A percentile compares a stretch with the other conserved stretches of the same genome.
Conservation (phyloP, 2,113 vertebrate species). For the Laticauda colubrina region DNA sequence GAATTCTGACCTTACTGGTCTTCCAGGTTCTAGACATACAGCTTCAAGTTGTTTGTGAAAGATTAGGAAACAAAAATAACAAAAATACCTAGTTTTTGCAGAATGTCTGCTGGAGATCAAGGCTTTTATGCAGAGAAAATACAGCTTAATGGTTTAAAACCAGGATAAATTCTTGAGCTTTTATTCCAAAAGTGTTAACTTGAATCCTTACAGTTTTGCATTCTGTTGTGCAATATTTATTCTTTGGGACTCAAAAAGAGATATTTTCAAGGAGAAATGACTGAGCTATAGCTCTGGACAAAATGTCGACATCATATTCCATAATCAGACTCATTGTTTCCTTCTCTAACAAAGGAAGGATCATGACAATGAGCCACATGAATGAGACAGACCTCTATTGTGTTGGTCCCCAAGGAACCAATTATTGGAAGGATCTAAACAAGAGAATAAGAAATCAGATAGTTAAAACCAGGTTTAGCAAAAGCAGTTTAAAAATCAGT, state of each 20-base stretch:
- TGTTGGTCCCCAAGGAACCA: background rate
- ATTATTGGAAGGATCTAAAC: background rate
- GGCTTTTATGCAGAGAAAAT: background rate
- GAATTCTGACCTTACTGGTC: background rate
- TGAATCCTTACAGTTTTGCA: background rate
- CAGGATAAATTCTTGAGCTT: background rate
- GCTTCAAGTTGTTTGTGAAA: background rate
- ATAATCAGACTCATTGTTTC: background rate
- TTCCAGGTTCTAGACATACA: background rate
- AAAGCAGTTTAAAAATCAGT: background rate
- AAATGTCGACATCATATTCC: background rate
- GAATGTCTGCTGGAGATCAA: background rate
- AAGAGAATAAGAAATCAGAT: conserved; percentile 17
- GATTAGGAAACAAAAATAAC: background rate
- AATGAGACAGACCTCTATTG: background rate
- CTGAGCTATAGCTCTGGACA: background rate
- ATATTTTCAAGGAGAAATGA: background rate
- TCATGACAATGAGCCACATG: background rate
- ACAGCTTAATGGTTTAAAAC: background rate
- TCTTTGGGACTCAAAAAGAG: background rate
- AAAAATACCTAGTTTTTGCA: background rate
- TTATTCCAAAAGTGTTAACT: background rate
- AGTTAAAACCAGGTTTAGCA: conserved; percentile 19
- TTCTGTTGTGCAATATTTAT: background rate
- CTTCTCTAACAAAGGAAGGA: background rate